A percentile compares a stretch with the other conserved stretches of the same genome.
phyloP scores from a whole-genome alignment of 2,113 vertebrate species.

The Otis tarda region DNA sequence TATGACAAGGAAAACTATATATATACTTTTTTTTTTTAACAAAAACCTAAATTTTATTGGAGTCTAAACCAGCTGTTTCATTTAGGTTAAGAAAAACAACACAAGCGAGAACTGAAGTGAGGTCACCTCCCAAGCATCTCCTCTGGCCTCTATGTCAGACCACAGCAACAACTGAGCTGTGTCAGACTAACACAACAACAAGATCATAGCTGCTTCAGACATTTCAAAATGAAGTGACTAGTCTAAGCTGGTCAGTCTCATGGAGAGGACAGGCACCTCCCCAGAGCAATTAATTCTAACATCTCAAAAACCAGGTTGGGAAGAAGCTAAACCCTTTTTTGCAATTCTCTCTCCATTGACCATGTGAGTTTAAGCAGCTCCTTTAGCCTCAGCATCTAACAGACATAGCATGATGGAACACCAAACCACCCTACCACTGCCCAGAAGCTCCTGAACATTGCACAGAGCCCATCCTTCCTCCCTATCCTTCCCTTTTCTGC shows the following conservation, averaged over 20 bases:
- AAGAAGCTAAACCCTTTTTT: neutral
- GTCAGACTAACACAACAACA: neutral
- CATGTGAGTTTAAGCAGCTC: neutral
- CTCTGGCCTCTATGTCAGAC: neutral
- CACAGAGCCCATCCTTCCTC: neutral
- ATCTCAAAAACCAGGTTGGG: neutral
- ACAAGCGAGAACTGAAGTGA: neutral
- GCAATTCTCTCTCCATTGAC: neutral
- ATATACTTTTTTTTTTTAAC: neutral
- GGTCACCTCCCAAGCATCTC: neutral
- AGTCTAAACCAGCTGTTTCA: neutral
- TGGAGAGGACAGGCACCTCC: neutral
- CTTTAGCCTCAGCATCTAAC: neutral
- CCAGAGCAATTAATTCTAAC: neutral
- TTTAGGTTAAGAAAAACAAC: slow-evolving; percentile 1
- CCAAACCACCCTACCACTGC: neutral
- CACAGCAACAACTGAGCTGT: neutral
- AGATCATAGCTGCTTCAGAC: neutral
- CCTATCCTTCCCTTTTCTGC: neutral
- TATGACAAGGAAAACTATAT: neutral
- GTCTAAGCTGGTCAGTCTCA: neutral
- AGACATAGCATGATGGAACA: neutral
- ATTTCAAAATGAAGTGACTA: neutral
- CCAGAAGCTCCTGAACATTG: neutral
- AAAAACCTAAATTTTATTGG: neutral